Percentiles rank a stretch among this genome's conserved stretches.
Evolutionary conservation across 1,140 invertebrate genomes (phyloP).

Genomic region (Eueides isabella): DNA sequence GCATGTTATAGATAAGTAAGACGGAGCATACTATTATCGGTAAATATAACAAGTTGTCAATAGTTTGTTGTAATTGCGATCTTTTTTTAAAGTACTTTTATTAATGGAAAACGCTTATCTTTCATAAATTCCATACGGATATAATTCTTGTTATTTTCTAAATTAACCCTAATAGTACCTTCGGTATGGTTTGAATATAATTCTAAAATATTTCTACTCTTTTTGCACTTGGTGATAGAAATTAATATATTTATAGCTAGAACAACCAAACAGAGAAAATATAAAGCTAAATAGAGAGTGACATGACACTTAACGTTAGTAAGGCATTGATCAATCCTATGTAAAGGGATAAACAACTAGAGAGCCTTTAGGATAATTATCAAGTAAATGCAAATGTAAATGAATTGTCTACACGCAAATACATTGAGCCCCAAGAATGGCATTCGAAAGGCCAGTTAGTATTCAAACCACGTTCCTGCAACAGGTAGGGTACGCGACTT

Average conservation of each 20-base stretch:
- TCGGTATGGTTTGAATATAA: neutral
- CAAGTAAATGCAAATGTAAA: neutral
- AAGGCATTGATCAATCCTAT: neutral
- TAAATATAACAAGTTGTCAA: too few relatives aligned
- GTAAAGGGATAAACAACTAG: neutral
- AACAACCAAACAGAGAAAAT: too few relatives aligned
- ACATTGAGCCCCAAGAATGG: conserved; percentile 32
- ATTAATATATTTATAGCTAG: too few relatives aligned
- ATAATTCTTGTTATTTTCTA: neutral
- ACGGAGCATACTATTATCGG: too few relatives aligned
- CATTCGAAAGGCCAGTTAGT: conserved; percentile 56
- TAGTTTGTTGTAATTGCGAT: neutral
- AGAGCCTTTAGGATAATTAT: neutral
- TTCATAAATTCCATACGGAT: neutral
- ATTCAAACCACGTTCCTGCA: conserved; percentile 55
- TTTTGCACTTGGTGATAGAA: too few relatives aligned
- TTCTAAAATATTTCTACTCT: neutral
- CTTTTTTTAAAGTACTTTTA: neutral
- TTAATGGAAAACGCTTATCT: neutral
- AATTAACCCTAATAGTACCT: neutral
- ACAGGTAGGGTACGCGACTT: conserved; percentile 50
- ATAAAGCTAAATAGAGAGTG: too few relatives aligned
- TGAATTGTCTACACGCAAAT: neutral
- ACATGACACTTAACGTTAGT: neutral
- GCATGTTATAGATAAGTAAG: too few relatives aligned